These are phyloP conservation scores for Cyclura pinguis DNA, from an alignment of 2,797 vertebrate genomes.

Conservation along the genomic window DNA sequence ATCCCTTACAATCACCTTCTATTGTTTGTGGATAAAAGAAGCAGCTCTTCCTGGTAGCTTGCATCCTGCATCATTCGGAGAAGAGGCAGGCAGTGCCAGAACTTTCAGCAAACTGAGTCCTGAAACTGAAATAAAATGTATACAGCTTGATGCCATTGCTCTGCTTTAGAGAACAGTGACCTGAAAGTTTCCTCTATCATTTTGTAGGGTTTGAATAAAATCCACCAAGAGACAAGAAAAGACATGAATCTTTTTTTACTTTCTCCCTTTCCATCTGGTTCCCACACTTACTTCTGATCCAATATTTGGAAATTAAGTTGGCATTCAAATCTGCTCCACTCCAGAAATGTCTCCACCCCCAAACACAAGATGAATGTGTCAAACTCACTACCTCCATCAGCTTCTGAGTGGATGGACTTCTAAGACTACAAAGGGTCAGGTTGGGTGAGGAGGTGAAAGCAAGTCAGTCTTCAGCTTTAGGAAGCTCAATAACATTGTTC, in stretches of 20 bases:
- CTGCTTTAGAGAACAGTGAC: background rate
- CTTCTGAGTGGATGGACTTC: constrained; percentile 53
- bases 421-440: constrained; percentile 52
- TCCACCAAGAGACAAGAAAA: constrained; percentile 28
- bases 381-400: constrained; percentile 47
- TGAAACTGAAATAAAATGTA: background rate
- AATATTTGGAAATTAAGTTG: constrained; percentile 70
- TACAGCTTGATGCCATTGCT: rapidly evolving
- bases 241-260: background rate
- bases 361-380: constrained; percentile 45
- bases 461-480: background rate
- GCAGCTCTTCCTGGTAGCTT: background rate
- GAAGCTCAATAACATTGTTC: background rate
- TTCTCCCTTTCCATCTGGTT: constrained; percentile 34
- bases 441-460: background rate
- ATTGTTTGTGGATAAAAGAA: background rate
- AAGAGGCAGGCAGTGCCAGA: background rate
- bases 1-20: background rate
- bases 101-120: background rate
- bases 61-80: background rate
- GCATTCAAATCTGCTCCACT: constrained; percentile 64
- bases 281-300: constrained; percentile 53
- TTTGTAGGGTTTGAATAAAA: background rate
- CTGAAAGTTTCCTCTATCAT: rapidly evolving
- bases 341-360: constrained; percentile 63